A percentile compares a stretch with the other conserved stretches of the same genome.
Evolutionary conservation across 2,888 invertebrate genomes (phyloP).

Genomic region (Melinopterus prodromus): DNA sequence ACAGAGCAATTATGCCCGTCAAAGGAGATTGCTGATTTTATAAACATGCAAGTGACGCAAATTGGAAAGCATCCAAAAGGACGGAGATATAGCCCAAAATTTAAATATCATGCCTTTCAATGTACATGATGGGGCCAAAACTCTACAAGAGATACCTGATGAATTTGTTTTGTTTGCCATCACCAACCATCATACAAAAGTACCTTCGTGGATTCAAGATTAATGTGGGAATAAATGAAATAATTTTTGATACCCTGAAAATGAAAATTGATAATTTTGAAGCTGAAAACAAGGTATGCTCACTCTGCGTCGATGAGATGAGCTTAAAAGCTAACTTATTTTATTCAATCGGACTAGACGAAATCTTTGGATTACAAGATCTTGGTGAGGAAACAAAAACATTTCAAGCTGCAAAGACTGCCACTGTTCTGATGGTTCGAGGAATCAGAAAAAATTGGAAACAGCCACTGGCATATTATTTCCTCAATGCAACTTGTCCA

Average conservation of each 20-base stretch:
- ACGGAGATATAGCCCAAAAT: not conserved
- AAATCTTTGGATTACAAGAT: constrained; percentile 5
- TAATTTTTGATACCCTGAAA: constrained; percentile 6
- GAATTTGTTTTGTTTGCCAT: constrained; percentile 9
- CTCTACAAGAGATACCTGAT: not conserved
- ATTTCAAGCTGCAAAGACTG: not conserved
- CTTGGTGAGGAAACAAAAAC: not conserved
- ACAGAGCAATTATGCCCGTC: not conserved
- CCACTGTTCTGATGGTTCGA: not conserved
- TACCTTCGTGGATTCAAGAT: too few relatives aligned
- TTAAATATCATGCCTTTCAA: not conserved
- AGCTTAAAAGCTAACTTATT: constrained; percentile 13
- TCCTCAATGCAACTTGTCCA: constrained; percentile 1
- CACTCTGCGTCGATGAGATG: constrained; percentile 12
- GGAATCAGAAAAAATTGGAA: too few relatives aligned
- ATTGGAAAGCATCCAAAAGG: not conserved
- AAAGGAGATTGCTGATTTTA: not conserved
- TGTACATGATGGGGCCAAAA: constrained; percentile 10
- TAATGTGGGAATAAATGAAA: not conserved
- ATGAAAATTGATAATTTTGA: not conserved
- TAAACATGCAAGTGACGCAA: constrained; percentile 7
- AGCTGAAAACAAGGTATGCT: constrained; percentile 5
- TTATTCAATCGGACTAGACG: constrained; percentile 10
- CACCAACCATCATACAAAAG: not conserved
- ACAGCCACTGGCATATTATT: constrained; percentile 14